phyloP scores from a whole-genome alignment of 1,140 invertebrate genomes.

The Idris sp. region DNA sequence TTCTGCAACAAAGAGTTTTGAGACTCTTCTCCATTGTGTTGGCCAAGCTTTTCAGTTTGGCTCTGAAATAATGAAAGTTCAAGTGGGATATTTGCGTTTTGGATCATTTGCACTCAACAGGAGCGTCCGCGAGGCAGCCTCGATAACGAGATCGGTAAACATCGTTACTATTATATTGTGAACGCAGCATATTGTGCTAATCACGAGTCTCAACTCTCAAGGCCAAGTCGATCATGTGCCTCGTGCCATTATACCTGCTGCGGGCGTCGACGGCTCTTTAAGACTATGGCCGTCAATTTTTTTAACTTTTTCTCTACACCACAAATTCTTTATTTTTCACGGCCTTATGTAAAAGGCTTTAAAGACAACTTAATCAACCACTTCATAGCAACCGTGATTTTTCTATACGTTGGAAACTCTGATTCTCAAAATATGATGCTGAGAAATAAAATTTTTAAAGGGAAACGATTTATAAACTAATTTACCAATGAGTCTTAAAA shows the following conservation, averaged over 20 bases:
- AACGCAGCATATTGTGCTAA: slow-evolving; percentile 69
- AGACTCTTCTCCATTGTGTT: too few relatives aligned
- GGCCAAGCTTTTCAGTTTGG: not conserved
- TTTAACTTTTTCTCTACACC: slow-evolving; percentile 24
- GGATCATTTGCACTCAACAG: slow-evolving; percentile 36
- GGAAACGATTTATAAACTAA: too few relatives aligned
- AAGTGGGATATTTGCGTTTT: slow-evolving; percentile 60
- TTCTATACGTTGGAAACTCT: too few relatives aligned
- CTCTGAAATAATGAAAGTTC: slow-evolving; percentile 14
- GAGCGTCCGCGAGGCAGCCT: slow-evolving; percentile 60
- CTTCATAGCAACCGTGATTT: too few relatives aligned
- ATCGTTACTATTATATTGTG: slow-evolving; percentile 74
- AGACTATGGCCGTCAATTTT: slow-evolving; percentile 13
- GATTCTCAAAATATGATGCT: too few relatives aligned
- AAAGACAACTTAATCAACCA: too few relatives aligned
- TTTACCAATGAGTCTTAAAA: too few relatives aligned
- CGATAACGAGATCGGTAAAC: slow-evolving; percentile 76
- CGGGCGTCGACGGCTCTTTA: slow-evolving; percentile 35
- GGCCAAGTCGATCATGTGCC: slow-evolving; percentile 60
- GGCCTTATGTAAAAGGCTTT: too few relatives aligned
- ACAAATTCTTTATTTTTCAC: not conserved
- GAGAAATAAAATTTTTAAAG: too few relatives aligned
- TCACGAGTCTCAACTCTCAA: slow-evolving; percentile 74
- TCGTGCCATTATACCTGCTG: slow-evolving; percentile 51
- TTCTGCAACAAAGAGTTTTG: too few relatives aligned